These are phyloP conservation scores for Eudemis profundana DNA, from an alignment of 2,888 invertebrate species.

Conservation along the genomic window DNA sequence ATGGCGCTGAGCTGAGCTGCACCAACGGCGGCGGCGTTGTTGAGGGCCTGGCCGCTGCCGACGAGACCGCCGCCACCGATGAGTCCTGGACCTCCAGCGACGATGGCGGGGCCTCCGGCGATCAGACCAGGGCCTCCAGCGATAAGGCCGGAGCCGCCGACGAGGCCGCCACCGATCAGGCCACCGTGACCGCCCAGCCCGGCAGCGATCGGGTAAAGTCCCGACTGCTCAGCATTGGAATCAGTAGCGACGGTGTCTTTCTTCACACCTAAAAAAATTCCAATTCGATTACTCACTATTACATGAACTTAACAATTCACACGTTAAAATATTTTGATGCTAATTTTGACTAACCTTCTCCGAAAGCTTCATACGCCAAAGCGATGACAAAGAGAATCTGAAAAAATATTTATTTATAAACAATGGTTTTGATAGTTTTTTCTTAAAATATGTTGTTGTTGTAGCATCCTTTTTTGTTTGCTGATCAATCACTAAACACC, in stretches of 20 bases:
- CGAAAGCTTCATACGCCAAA: slow-evolving; percentile 72
- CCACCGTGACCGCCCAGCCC: slow-evolving; percentile 46
- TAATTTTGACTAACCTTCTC: slow-evolving; percentile 65
- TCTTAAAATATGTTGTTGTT: slow-evolving; percentile 21
- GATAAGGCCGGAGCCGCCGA: slow-evolving; percentile 40
- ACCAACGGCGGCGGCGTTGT: slow-evolving; percentile 74
- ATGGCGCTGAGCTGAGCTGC: slow-evolving; percentile 79
- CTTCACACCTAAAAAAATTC: slow-evolving; percentile 49
- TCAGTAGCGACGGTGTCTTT: slow-evolving; percentile 58
- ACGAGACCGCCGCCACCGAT: slow-evolving; percentile 47
- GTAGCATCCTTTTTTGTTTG: neutral
- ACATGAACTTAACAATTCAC: neutral
- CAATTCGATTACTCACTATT: too few relatives aligned
- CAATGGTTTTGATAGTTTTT: neutral
- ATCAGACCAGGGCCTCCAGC: slow-evolving; percentile 48
- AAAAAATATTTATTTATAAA: slow-evolving; percentile 48
- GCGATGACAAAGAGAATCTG: slow-evolving; percentile 81
- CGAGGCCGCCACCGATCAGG: slow-evolving; percentile 45
- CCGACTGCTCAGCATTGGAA: slow-evolving; percentile 63
- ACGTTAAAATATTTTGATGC: neutral
- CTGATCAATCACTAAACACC: neutral
- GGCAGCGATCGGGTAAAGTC: slow-evolving; percentile 51
- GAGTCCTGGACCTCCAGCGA: slow-evolving; percentile 48
- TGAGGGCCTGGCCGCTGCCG: slow-evolving; percentile 68
- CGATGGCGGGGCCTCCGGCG: slow-evolving; percentile 52